Conservation (phyloP, 1,140 invertebrate species). For the Megalonaias nervosa region DNA sequence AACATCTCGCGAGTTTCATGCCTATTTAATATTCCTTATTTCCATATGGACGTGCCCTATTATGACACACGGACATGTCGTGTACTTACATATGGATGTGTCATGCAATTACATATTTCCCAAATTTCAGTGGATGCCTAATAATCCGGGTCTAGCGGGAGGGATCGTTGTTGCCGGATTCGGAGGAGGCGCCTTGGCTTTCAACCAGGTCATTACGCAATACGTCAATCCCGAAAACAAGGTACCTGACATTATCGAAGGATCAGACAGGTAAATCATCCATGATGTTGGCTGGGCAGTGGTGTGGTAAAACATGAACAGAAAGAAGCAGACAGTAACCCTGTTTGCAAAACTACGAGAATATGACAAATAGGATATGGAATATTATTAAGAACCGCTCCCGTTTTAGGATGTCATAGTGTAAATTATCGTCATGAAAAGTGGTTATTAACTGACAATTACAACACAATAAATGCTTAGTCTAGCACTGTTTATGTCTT, state of each 20-base stretch:
- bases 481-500: too few species aligned
- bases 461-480: too few species aligned
- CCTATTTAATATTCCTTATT: too few species aligned
- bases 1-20: too few species aligned
- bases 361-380: too few species aligned
- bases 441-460: too few species aligned
- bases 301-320: background rate
- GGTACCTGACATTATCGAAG: slow-evolving; percentile 34
- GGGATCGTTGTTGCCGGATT: slow-evolving; percentile 68
- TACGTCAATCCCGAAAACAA: slow-evolving; percentile 70
- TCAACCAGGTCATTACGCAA: slow-evolving; percentile 67
- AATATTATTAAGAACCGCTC: too few species aligned
- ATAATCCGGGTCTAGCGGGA: slow-evolving; percentile 65
- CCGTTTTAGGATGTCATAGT: too few species aligned
- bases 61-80: too few species aligned
- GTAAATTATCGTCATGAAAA: too few species aligned
- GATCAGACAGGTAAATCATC: background rate
- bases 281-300: background rate
- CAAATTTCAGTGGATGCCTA: slow-evolving; percentile 68
- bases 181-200: slow-evolving; percentile 68
- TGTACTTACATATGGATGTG: background rate
- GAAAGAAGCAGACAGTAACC: too few species aligned
- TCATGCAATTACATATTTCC: background rate
- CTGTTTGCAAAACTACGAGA: too few species aligned
- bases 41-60: background rate